phyloP scores from a whole-genome alignment of 2,888 invertebrate genomes.

The Hypsopygia costalis region DNA sequence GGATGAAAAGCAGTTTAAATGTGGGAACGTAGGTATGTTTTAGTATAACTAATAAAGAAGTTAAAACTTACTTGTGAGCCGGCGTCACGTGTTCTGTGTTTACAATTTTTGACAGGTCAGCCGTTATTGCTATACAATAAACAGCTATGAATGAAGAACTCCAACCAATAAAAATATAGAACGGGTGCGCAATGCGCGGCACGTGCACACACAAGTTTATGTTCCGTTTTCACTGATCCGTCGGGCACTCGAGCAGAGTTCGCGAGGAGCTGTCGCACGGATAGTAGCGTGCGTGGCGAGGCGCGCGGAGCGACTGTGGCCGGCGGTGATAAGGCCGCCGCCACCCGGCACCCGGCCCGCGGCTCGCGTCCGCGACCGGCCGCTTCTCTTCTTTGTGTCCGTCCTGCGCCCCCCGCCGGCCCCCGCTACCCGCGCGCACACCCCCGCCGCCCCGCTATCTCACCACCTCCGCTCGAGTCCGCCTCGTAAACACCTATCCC shows the following conservation, averaged over 20 bases:
- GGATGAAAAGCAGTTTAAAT: no score
- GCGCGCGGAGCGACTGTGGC: conserved; percentile 70
- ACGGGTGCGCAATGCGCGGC: conserved; percentile 55
- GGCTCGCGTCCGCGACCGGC: conserved; percentile 67
- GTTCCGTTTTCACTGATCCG: conserved; percentile 40
- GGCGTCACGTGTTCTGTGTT: conserved; percentile 68
- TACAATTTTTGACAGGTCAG: conserved; percentile 65
- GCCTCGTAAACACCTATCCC: conserved; percentile 57
- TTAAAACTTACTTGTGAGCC: conserved; percentile 65
- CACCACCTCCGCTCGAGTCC: conserved; percentile 40
- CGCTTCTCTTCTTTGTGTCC: conserved; percentile 79
- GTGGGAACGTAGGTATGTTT: no score
- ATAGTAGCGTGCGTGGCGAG: conserved; percentile 54
- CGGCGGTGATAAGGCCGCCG: conserved; percentile 64
- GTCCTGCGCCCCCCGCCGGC: conserved; percentile 50
- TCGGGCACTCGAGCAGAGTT: conserved; percentile 31
- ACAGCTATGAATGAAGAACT: conserved; percentile 39
- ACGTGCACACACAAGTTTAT: conserved; percentile 44
- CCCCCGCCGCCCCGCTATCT: conserved; percentile 44
- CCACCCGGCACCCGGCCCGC: conserved; percentile 51
- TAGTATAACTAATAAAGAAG: no score
- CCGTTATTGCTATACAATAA: conserved; percentile 45
- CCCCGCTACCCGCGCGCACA: conserved; percentile 37
- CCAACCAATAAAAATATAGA: conserved; percentile 42
- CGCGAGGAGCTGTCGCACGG: conserved; percentile 25